Conservation (phyloP, 1,140 invertebrate genomes). For the Magallana ariakensis region DNA sequence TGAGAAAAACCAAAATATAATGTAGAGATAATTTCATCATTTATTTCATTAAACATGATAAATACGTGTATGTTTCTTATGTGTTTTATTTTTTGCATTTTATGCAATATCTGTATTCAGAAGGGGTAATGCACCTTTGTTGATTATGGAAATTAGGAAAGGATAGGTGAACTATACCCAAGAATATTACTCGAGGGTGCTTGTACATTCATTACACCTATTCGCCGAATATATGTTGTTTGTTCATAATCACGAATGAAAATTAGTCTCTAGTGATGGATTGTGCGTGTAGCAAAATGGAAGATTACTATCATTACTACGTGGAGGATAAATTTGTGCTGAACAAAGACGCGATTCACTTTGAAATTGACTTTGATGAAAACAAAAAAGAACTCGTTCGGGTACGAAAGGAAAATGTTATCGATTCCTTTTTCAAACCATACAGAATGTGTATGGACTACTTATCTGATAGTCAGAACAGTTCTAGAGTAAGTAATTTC, state of each 20-base stretch:
- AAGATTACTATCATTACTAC: slow-evolving; percentile 9
- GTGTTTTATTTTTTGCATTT: no score
- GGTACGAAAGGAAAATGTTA: neutral
- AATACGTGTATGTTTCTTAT: no score
- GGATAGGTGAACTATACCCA: neutral
- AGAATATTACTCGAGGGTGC: neutral
- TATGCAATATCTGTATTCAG: no score
- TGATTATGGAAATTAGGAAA: neutral
- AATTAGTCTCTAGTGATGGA: neutral
- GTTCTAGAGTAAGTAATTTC: neutral
- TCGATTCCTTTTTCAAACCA: neutral
- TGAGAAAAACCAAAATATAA: no score
- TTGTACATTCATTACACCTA: slow-evolving; percentile 25
- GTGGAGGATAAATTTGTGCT: slow-evolving; percentile 13
- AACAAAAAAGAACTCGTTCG: slow-evolving; percentile 27
- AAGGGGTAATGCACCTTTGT: no score
- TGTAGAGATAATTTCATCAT: no score
- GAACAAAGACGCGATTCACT: neutral
- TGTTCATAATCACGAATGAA: neutral
- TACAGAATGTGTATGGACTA: neutral
- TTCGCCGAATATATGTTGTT: neutral
- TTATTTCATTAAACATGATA: no score
- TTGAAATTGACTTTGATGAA: slow-evolving; percentile 32
- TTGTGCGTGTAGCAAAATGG: slow-evolving; percentile 1
- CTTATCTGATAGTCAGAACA: neutral